Evolutionary conservation across 2,888 invertebrate species (phyloP), one percentile per base, ranked within the genome.

Genomic region (Athrips mouffetella): DNA sequence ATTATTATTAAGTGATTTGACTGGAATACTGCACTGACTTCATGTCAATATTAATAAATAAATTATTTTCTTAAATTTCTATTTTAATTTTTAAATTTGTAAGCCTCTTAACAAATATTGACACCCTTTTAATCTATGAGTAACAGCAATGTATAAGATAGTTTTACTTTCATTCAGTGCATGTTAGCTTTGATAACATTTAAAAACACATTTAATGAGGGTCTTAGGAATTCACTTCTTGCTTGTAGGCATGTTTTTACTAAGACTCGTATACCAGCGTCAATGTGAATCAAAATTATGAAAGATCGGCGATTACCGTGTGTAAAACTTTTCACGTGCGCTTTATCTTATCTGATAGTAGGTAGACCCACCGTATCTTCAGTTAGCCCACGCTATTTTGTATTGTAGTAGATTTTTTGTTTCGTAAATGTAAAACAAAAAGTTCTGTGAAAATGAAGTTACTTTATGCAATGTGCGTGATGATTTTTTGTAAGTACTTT

Each of bases 401-500:
- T 37, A n/a, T 20, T 37, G 7, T 37, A 37, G 18, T 2, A 10
- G n/a, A 2, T n/a, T 33, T 2, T 3, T 11, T 13, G 33, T 41
- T 42, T 27, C 6, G 16, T 10, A 11, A 40, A 23, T 23, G 40
- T 25, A 15, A 40, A 25, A 25, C 21, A 13, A 6, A 7, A 11
- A 25, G 13, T 40, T 11, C 7, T 42, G 8, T 27, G 7, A 29
- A 13, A 10, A 42, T 42, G 48, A 48, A 42, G 41, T n/a, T 11
- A 23, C 23, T 47, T 6, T 42, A 33, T 11, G 16, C 35, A 21
- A 10, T 41, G 23, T 21, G 70, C 45, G 20, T 69, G 18, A 53
- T 71, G 42, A 30, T 65, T 50, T 59, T 50, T 49, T 62, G 83
- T 82, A 65, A 81, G 81, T 82, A 71, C 15, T 1, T 15, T 27